A percentile compares a stretch with the other conserved stretches of the same genome.
Evolutionary conservation across 1,140 invertebrate species (phyloP).

Genomic region (Drosophila mojavensis): DNA sequence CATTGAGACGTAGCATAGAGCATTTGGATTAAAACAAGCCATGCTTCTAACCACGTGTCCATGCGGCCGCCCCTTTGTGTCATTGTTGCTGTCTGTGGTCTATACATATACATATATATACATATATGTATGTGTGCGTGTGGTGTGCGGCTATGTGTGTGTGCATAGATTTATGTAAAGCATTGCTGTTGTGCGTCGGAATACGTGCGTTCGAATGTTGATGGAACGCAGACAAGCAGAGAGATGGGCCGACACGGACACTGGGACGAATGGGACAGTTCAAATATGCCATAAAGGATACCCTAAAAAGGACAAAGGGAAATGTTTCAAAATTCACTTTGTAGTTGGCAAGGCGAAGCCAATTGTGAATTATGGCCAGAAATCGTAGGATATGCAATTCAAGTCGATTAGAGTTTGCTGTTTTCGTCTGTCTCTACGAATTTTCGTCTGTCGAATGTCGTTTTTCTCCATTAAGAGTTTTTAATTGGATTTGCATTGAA

Average conservation of each 20-base stretch:
- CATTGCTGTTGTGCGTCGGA: slow-evolving; percentile 14
- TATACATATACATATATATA: background rate
- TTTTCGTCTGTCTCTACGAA: no score
- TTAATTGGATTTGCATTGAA: no score
- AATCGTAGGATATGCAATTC: no score
- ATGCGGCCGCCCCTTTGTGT: slow-evolving; percentile 42
- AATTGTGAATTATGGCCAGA: no score
- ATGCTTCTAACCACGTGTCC: slow-evolving; percentile 60
- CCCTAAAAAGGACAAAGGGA: slow-evolving; percentile 1
- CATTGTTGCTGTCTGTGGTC: slow-evolving; percentile 23
- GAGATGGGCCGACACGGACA: background rate
- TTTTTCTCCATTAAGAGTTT: no score
- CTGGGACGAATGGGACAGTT: background rate
- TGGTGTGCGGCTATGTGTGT: slow-evolving; percentile 12
- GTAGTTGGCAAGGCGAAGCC: no score
- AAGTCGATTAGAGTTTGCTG: no score
- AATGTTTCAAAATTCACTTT: no score
- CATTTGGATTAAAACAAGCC: slow-evolving; percentile 60
- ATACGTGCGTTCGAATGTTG: slow-evolving; percentile 11
- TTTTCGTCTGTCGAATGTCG: no score
- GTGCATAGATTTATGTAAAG: slow-evolving; percentile 50
- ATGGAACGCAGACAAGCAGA: slow-evolving; percentile 19
- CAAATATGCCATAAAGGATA: background rate
- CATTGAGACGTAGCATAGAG: slow-evolving; percentile 8
- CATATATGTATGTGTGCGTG: slow-evolving; percentile 1